Base-by-base conservation (phyloP, 2,797 vertebrate species). In the Distichodus sexfasciatus region DNA sequence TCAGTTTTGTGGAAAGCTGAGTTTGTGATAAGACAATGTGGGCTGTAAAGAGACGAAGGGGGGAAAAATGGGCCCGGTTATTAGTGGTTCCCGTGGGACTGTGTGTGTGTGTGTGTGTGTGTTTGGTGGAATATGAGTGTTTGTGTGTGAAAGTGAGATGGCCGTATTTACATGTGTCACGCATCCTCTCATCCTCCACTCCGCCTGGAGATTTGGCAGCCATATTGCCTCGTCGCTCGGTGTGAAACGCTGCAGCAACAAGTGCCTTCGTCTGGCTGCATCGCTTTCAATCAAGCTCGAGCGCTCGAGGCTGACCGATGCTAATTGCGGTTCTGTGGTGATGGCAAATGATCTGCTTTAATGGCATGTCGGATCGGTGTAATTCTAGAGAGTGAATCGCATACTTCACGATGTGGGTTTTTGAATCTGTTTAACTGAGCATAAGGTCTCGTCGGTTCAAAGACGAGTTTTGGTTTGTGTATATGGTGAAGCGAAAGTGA, bases 81-180 rank as follows among this genome's bases (percentile, higher is more conserved):
- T 81, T 77, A 73, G 44, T 24, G 11, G 11, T 24, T 71, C 80
- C 77, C 77, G 0, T 26, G 69, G 72, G 81, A 72, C 55, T 69
- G 59, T 36, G 48, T 66, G 72, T 50, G 24, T 31, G 46, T 50
- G 58, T 53, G 58, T 48, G 26, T 46, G 59, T 62, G 58, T 28
- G 43, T 35, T 15, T 44, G 65, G 57, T 43, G 29, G 33, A 62
- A 72, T 55, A 12, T 41, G 51, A 8, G 9, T 6, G 29, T 12
- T n/a, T 15, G 48, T 29, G 31, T 24, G 50, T 23, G 19, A 51
- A 71, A 71, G 57, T 46, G 76, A 62, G 79, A 77, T 74, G 71
- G 65, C 71, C 55, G n/a, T 79, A 82, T 83, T 80, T 80, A 79
- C 77, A 76, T 84, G 78, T 80, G 76, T 77, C 81, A 76, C 54